A percentile compares a stretch with the other conserved stretches of the same genome.
These are phyloP conservation scores for Parazoanthus swiftii DNA, from an alignment of 92 coral and sea anemone genomes.

Conservation along the genomic window DNA sequence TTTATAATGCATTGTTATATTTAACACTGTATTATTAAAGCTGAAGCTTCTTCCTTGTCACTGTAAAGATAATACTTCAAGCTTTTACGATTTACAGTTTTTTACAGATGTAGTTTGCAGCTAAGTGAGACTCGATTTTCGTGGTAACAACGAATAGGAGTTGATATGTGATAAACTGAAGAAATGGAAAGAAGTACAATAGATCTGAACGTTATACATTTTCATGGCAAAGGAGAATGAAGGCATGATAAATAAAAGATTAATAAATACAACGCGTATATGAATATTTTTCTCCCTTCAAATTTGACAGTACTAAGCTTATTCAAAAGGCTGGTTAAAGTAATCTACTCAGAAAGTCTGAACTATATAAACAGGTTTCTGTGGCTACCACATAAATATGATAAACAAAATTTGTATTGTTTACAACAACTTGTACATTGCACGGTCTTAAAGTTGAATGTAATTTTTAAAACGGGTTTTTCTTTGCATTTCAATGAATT, in stretches of 20 bases:
- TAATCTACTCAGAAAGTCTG: too few relatives aligned
- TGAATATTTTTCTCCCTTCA: too few relatives aligned
- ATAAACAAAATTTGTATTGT: background rate
- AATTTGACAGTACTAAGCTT: background rate
- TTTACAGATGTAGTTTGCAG: background rate
- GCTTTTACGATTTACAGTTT: background rate
- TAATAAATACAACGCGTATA: too few relatives aligned
- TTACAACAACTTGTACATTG: too few relatives aligned
- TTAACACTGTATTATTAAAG: background rate
- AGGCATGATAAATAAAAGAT: background rate
- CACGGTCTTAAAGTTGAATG: too few relatives aligned
- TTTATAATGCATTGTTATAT: too few relatives aligned
- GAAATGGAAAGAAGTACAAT: background rate
- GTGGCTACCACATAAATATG: too few relatives aligned
- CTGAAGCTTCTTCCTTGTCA: background rate
- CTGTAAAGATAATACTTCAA: background rate
- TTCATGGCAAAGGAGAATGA: background rate
- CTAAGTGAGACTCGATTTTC: background rate
- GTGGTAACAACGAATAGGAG: too few relatives aligned
- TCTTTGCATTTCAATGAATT: too few relatives aligned
- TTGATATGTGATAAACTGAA: too few relatives aligned
- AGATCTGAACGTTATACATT: background rate
- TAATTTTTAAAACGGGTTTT: background rate
- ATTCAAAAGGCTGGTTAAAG: too few relatives aligned
- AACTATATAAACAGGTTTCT: too few relatives aligned